Evolutionary conservation across 2,797 vertebrate species (phyloP).

Genomic region (Diceros bicornis): DNA sequence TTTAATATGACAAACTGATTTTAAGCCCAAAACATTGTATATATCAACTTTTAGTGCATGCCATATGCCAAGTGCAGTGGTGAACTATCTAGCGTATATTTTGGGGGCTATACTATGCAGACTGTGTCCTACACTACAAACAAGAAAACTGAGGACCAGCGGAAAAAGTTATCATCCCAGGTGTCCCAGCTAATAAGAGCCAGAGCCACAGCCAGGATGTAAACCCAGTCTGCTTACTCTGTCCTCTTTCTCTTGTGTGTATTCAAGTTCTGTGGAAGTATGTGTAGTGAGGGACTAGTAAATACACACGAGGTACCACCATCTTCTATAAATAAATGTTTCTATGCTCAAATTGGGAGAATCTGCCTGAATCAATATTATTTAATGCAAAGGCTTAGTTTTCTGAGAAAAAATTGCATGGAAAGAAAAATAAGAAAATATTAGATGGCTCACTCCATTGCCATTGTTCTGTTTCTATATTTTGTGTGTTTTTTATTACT

Average conservation of each 20-base stretch:
- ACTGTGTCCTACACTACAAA: background rate
- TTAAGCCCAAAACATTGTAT: background rate
- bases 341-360: background rate
- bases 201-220: background rate
- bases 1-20: background rate
- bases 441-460: background rate
- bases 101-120: background rate
- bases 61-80: background rate
- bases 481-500: background rate
- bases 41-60: background rate
- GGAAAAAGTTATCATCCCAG: background rate
- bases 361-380: background rate
- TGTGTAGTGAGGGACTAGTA: background rate
- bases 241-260: background rate
- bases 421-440: background rate
- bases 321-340: background rate
- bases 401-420: background rate
- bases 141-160: background rate
- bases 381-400: background rate
- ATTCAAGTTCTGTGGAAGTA: background rate
- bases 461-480: background rate
- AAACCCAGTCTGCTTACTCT: background rate
- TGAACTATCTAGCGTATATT: background rate
- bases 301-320: background rate
- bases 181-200: background rate